These are phyloP conservation scores for Apamea monoglypha DNA, from an alignment of 2,888 invertebrate genomes.

Conservation along the genomic window DNA sequence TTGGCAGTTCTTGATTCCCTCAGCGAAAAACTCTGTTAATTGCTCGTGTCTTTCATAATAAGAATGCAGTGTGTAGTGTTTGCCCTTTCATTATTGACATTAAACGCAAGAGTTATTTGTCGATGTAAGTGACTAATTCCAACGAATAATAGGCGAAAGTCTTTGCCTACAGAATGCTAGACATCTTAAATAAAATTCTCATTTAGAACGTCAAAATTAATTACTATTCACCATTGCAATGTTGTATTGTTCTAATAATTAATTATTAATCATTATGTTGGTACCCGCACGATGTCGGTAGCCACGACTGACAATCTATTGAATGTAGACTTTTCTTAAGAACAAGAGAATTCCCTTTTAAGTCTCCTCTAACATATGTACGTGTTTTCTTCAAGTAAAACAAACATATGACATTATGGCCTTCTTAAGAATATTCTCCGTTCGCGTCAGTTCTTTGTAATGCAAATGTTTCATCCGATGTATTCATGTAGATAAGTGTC, in stretches of 20 bases:
- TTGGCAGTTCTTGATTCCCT: not conserved
- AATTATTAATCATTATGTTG: conserved; percentile 19
- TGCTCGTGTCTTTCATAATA: not conserved
- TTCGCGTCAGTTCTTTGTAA: conserved; percentile 49
- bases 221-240: conserved; percentile 32
- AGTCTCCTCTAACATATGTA: conserved; percentile 36
- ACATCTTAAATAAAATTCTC: conserved; percentile 49
- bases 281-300: conserved; percentile 20
- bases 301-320: not conserved
- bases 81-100: conserved; percentile 11
- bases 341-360: conserved; percentile 21
- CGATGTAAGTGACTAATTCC: conserved; percentile 46
- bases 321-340: conserved; percentile 13
- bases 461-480: conserved; percentile 55
- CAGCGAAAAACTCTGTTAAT: not conserved
- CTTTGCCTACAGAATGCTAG: conserved; percentile 22
- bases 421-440: conserved; percentile 45
- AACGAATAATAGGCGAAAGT: conserved; percentile 52
- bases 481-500: conserved; percentile 51
- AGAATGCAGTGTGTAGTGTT: not conserved
- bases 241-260: conserved; percentile 42
- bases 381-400: conserved; percentile 55
- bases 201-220: conserved; percentile 37
- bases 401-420: conserved; percentile 47
- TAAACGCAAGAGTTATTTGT: conserved; percentile 21